Percentiles rank a stretch among this genome's conserved stretches.
These are phyloP conservation scores for Cactoblastis cactorum DNA, from an alignment of 2,888 invertebrate species.

Conservation along the genomic window DNA sequence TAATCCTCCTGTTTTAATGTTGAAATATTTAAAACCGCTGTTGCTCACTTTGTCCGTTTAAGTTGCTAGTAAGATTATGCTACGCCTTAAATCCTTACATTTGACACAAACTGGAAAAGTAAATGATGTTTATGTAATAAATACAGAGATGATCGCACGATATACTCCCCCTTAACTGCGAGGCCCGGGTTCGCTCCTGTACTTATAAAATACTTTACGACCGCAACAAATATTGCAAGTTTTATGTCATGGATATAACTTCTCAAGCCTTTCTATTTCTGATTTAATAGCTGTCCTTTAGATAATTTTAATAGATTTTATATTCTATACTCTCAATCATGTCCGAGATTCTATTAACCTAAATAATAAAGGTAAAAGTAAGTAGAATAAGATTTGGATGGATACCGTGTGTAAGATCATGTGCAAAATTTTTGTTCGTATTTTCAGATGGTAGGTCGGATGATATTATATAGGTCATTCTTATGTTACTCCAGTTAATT, in stretches of 20 bases:
- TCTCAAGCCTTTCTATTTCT: constrained; percentile 35
- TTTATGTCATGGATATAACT: constrained; percentile 36
- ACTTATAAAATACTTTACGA: constrained; percentile 49
- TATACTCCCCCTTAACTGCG: constrained; percentile 3
- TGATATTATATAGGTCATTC: too few species aligned
- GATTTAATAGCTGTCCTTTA: constrained; percentile 7
- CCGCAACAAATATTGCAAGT: constrained; percentile 48
- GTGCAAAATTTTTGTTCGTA: too few species aligned
- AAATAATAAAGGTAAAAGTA: neutral
- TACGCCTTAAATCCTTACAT: neutral
- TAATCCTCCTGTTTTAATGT: neutral
- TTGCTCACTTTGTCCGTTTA: neutral
- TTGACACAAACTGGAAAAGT: constrained; percentile 17
- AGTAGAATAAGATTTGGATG: neutral
- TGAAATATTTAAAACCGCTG: neutral
- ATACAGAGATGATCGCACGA: constrained; percentile 2
- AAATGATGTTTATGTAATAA: constrained; percentile 8
- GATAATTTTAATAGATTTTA: constrained; percentile 11
- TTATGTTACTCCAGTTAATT: too few species aligned
- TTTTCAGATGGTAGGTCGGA: too few species aligned
- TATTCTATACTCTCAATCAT: neutral
- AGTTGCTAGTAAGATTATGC: neutral
- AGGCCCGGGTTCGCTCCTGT: constrained; percentile 8
- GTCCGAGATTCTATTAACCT: neutral
- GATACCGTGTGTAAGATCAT: neutral